Percentiles rank a stretch among this genome's conserved stretches.
These are phyloP conservation scores for Acanthoscelides obtectus DNA, from an alignment of 2,888 invertebrate genomes.

Conservation along the genomic window DNA sequence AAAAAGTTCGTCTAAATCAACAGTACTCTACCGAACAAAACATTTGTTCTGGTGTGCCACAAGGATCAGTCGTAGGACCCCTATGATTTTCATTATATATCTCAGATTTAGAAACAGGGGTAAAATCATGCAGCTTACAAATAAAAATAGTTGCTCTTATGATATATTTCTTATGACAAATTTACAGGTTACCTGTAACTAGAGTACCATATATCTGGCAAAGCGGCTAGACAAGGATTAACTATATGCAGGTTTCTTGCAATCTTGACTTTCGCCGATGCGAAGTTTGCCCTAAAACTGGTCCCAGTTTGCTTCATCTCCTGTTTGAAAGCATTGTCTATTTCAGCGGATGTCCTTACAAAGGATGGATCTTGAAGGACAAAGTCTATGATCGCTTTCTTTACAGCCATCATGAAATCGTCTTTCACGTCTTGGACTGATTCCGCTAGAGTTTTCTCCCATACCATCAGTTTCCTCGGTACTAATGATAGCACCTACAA, in stretches of 20 bases:
- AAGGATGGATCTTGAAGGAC: constrained; percentile 73
- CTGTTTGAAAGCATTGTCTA: constrained; percentile 51
- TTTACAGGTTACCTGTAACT: no score
- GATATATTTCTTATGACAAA: no score
- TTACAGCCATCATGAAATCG: constrained; percentile 82
- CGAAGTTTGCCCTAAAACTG: constrained; percentile 58
- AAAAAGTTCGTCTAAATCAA: no score
- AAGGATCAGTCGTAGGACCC: no score
- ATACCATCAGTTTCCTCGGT: constrained; percentile 59
- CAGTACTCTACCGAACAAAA: no score
- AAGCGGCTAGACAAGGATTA: constrained; percentile 76
- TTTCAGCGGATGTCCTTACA: constrained; percentile 52
- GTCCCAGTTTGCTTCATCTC: constrained; percentile 61
- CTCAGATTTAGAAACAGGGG: no score
- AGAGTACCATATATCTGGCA: constrained; percentile 80
- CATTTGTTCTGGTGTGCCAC: no score
- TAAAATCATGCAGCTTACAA: no score
- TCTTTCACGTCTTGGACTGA: constrained; percentile 76
- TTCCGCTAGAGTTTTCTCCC: constrained; percentile 54
- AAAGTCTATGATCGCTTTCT: constrained; percentile 89
- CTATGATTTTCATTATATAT: no score
- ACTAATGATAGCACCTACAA: constrained; percentile 63
- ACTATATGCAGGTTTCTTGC: constrained; percentile 65
- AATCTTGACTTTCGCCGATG: constrained; percentile 47
- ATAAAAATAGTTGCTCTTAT: no score